Conservation (phyloP, 2,113 vertebrate genomes). For the Pluvialis apricaria region DNA sequence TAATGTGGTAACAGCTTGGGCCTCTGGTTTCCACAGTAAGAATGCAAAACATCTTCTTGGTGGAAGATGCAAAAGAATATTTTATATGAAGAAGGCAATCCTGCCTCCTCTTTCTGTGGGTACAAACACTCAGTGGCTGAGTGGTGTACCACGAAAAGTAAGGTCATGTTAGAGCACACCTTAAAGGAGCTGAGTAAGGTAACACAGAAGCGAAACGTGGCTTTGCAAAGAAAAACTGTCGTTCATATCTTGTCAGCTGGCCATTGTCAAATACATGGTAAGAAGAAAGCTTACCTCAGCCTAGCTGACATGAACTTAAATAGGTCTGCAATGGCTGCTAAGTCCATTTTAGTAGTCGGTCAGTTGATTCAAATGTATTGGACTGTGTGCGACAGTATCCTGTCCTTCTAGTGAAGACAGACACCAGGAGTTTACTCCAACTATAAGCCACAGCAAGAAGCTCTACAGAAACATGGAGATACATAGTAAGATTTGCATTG, state of each 20-base stretch:
- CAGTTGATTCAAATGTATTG: background rate
- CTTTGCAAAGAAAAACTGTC: background rate
- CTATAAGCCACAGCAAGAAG: background rate
- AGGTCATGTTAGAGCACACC: background rate
- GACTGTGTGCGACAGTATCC: background rate
- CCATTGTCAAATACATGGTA: background rate
- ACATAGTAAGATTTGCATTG: background rate
- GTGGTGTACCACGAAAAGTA: background rate
- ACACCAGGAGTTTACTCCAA: background rate
- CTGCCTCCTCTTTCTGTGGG: background rate
- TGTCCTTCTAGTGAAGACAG: background rate
- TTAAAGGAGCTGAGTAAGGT: background rate
- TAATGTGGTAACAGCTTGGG: background rate
- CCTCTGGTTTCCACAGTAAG: background rate
- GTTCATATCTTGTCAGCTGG: background rate
- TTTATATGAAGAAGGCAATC: background rate
- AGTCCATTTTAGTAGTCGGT: background rate
- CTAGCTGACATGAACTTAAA: background rate
- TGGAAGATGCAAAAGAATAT: background rate
- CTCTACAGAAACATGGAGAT: background rate
- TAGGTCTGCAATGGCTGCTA: background rate
- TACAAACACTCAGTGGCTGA: background rate
- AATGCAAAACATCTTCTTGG: background rate
- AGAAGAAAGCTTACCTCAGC: background rate
- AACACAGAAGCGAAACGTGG: background rate